Percentiles rank a stretch among this genome's conserved stretches.
Conservation (phyloP, 1,140 invertebrate genomes). For the Formica exsecta region DNA sequence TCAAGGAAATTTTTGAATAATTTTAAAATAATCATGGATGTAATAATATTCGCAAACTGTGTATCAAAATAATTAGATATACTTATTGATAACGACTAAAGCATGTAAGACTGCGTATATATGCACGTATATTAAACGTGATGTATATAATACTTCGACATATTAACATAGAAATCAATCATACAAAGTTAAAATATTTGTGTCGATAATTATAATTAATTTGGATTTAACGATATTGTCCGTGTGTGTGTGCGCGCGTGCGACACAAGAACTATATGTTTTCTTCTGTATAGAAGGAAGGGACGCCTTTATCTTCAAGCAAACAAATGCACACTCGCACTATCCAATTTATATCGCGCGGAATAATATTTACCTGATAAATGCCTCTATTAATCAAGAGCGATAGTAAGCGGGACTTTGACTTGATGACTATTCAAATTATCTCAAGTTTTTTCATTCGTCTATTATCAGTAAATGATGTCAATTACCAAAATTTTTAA, state of each 20-base stretch:
- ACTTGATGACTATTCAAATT: background rate
- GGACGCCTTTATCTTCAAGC: background rate
- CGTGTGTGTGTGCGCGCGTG: background rate
- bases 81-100: no score
- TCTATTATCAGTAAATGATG: background rate
- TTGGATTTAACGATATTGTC: background rate
- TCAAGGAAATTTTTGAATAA: no score
- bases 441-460: background rate
- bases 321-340: background rate
- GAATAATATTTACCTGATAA: conserved; percentile 28
- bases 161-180: background rate
- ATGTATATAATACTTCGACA: background rate
- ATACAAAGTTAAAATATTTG: background rate
- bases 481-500: background rate
- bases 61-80: no score
- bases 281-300: background rate
- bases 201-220: background rate
- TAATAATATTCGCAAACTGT: no score
- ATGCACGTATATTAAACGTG: no score
- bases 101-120: no score
- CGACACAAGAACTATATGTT: background rate
- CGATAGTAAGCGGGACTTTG: conserved; percentile 27
- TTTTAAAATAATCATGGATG: no score
- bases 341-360: conserved; percentile 1
- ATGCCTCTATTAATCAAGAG: background rate